Evolutionary conservation across 2,797 vertebrate genomes (phyloP), one percentile per base, ranked within the genome.

Genomic region (Acrossocheilus fasciatus): DNA sequence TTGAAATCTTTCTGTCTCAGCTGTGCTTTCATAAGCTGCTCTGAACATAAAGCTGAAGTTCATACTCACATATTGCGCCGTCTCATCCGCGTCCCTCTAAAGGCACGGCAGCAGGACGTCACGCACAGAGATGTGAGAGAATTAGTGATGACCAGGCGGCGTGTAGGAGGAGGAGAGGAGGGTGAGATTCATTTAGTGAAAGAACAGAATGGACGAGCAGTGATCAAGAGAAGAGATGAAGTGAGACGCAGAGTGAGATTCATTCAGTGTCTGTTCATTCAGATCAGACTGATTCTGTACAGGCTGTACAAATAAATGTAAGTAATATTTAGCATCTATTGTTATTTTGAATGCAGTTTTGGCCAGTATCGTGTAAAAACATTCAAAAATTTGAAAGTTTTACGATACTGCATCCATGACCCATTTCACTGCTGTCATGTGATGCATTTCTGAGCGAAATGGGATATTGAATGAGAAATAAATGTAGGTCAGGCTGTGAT

Each of bases 1-100:
- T 64, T 45, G 73, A n/a, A 34, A 70, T 73, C 41, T 79, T 85
- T 87, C 85, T 82, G 64, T 81, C 57, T 88, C 69, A 17, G 82
- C 59, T 30, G 69, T 70, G 72, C 62, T 83, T 88, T 80, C 54
- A 85, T 72, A 87, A 81, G 57, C 57, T 34, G 84, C 57, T 83
- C 87, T 90, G 12, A 76, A 76, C 10, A 26, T 74, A 30, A 41
- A 62, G 34, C 78, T 64, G n/a, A 59, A 75, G 52, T 23, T 64
- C 57, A 92, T 94, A 97, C 98, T 98, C 94, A 99, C 97, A 89
- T 99, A 98, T 94, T 97, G 97, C 89, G 98, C 97, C 36, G 96
- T 97, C 93, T 98, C 96, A 94, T 98, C 97, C 93, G 94, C 97
- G 95, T 95, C 95, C 94, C 94, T 95, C 95, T 95, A 92, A 89